Evolutionary conservation across 2,888 invertebrate genomes (phyloP).

Genomic region (Zelleria hepariella): DNA sequence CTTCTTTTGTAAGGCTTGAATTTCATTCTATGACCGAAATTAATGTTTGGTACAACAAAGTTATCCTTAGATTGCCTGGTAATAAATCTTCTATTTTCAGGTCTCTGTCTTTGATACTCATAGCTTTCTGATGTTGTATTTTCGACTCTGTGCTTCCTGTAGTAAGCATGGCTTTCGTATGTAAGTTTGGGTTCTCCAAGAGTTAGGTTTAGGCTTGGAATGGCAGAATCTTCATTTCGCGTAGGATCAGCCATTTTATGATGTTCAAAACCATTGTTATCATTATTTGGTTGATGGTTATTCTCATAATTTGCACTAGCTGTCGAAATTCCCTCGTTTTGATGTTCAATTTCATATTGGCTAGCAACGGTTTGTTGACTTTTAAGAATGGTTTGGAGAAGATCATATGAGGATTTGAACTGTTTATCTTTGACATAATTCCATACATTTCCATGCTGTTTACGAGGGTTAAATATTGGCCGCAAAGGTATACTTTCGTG

Average conservation of each 20-base stretch:
- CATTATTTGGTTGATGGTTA: not conserved
- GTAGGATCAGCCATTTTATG: not conserved
- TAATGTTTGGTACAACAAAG: conserved; percentile 14
- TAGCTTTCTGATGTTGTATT: not conserved
- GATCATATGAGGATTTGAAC: conserved; percentile 38
- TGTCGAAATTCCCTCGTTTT: not conserved
- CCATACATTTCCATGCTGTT: not conserved
- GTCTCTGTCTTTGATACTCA: conserved; percentile 7
- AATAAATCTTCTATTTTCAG: conserved; percentile 20
- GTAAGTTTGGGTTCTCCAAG: conserved; percentile 20
- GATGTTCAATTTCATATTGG: not conserved
- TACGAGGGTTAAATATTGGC: not conserved
- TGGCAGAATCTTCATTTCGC: not conserved
- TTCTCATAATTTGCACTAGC: not conserved
- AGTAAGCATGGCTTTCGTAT: conserved; percentile 35
- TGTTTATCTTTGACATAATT: not conserved
- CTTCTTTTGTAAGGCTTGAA: conserved; percentile 10
- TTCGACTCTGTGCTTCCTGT: conserved; percentile 7
- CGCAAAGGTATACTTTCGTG: conserved; percentile 17
- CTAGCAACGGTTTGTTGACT: conserved; percentile 15
- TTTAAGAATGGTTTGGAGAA: conserved; percentile 35
- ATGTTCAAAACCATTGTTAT: not conserved
- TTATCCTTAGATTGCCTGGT: conserved; percentile 32
- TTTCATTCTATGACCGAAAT: not conserved
- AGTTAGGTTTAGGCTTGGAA: not conserved